Conservation (phyloP, 2,888 invertebrate genomes). For the Drosophila diplacantha region DNA sequence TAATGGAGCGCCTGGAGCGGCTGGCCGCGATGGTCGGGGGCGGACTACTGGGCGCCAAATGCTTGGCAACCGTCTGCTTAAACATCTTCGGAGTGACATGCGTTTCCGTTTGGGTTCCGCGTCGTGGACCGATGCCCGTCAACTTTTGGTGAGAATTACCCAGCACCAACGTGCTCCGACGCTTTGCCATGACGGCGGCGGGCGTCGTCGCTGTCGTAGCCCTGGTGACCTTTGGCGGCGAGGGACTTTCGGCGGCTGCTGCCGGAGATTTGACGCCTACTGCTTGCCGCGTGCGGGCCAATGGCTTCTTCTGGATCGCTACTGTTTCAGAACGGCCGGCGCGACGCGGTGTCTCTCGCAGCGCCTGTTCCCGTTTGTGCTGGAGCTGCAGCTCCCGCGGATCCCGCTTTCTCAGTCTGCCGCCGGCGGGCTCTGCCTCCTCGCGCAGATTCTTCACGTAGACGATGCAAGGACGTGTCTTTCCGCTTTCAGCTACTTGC, state of each 20-base stretch:
- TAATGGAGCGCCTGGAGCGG: slow-evolving; percentile 76
- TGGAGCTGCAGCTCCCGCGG: slow-evolving; percentile 29
- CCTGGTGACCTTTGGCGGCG: background rate
- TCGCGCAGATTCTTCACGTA: slow-evolving; percentile 71
- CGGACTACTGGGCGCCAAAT: slow-evolving; percentile 41
- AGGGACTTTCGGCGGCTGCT: background rate
- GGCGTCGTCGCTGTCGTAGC: background rate
- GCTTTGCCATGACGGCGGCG: slow-evolving; percentile 6
- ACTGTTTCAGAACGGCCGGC: slow-evolving; percentile 3
- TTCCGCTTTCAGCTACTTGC: slow-evolving; percentile 59
- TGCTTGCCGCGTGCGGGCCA: slow-evolving; percentile 10
- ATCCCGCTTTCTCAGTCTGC: slow-evolving; percentile 20
- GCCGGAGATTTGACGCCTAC: background rate
- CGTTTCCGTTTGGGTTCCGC: slow-evolving; percentile 11
- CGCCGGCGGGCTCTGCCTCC: slow-evolving; percentile 35
- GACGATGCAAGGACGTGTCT: slow-evolving; percentile 75
- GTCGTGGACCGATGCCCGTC: slow-evolving; percentile 1
- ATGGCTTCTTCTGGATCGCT: slow-evolving; percentile 9
- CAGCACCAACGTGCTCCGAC: slow-evolving; percentile 17
- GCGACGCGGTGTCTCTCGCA: slow-evolving; percentile 8
- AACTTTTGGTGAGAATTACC: slow-evolving; percentile 13
- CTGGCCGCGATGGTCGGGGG: slow-evolving; percentile 75
- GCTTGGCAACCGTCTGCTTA: slow-evolving; percentile 41
- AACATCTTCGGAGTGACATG: slow-evolving; percentile 49
- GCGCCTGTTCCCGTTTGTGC: slow-evolving; percentile 4